Base-by-base conservation (phyloP, 2,113 vertebrate species). In the Podilymbus podiceps region DNA sequence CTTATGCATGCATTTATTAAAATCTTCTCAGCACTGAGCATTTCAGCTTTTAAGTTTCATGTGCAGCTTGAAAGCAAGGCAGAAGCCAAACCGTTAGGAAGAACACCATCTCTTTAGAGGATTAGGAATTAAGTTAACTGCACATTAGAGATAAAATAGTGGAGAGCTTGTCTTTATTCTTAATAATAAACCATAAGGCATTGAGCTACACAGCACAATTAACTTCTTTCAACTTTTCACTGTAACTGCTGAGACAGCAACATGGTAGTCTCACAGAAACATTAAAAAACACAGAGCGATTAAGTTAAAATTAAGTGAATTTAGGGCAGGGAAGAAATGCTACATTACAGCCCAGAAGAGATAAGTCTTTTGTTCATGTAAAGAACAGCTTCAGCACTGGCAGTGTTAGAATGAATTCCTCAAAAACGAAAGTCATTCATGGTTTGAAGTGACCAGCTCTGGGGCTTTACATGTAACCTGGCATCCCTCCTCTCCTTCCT, bases 41-140 rank as follows among this genome's bases (percentile, higher is more conserved):
- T 79, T 95, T 85, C 64, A 53, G 78, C 89, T 93, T 96, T 94
- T 63, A 88, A 91, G 87, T 95, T 89, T 92, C 13, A 3, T 2
- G 8, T 69, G 63, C 63, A 72, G 72, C 47, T 93, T 95, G 89
- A 95, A 94, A 95, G 87, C 62, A 66, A 93, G 71, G 62, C 84
- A 85, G 84, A 88, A 92, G 42, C 62, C 84, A 73, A 95, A 73
- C 14, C 0, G 13, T n/a, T 89, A 44, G 71, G 74, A 97, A 95
- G 86, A 96, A 72, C 71, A 76, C 38, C 84, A 63, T 88, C 81
- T 85, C 94, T 93, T 95, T 44, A 95, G 87, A 96, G 96, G 94
- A 97, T 97, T 97, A 97, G 84, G 97, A 95, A 96, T 95, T 91
- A 92, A 95, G 90, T 96, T 95, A 97, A 95, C 96, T 97, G 97